phyloP scores from a whole-genome alignment of 2,888 invertebrate genomes.

The Epinotia brunnichana region DNA sequence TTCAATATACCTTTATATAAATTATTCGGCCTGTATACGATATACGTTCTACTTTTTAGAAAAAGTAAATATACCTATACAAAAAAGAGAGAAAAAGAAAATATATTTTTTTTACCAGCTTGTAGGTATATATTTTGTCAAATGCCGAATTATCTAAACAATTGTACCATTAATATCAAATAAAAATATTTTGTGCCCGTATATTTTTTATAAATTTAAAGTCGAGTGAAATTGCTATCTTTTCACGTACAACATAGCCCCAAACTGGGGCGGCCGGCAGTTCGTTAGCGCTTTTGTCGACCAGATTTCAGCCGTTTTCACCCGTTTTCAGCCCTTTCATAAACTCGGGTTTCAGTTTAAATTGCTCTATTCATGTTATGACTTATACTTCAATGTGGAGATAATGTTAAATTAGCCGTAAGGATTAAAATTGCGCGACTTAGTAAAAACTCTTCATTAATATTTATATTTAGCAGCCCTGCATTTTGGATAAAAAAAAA shows the following conservation, averaged over 20 bases:
- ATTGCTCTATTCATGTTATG: constrained; percentile 36
- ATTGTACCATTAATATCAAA: too few relatives aligned
- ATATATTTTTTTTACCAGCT: too few relatives aligned
- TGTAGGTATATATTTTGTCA: too few relatives aligned
- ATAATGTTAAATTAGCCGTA: constrained; percentile 2
- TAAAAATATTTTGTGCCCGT: neutral
- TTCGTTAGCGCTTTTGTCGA: constrained; percentile 43
- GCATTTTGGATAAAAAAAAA: too few relatives aligned
- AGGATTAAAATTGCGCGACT: neutral
- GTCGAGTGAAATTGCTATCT: constrained; percentile 16
- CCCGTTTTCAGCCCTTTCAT: constrained; percentile 39
- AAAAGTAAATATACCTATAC: too few relatives aligned
- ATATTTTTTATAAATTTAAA: neutral
- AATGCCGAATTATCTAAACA: too few relatives aligned
- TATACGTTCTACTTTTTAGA: too few relatives aligned
- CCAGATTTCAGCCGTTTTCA: constrained; percentile 37
- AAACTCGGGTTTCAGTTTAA: constrained; percentile 35
- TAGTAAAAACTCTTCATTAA: neutral
- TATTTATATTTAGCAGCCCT: neutral
- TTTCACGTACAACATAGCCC: constrained; percentile 31
- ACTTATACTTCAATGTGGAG: constrained; percentile 6
- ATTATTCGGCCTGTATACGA: too few relatives aligned
- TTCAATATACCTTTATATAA: too few relatives aligned
- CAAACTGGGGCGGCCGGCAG: constrained; percentile 35
- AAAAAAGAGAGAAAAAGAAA: too few relatives aligned